A percentile compares a stretch with the other conserved stretches of the same genome.
Conservation (phyloP, 2,888 invertebrate species). For the Netelia virgata region DNA sequence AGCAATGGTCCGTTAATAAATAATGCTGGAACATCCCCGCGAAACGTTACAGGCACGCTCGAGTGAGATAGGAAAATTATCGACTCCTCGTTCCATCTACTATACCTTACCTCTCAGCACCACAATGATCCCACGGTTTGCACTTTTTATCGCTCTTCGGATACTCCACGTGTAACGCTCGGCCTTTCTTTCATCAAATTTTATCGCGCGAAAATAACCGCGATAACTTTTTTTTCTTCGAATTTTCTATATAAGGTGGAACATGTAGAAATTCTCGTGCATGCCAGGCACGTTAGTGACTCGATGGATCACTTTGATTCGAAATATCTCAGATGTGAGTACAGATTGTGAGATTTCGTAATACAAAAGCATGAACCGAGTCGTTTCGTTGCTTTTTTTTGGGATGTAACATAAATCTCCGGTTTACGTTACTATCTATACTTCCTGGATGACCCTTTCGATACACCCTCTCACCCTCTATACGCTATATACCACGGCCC, state of each 20-base stretch:
- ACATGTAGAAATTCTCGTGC: neutral
- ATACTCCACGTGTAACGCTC: constrained; percentile 15
- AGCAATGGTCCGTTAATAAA: constrained; percentile 55
- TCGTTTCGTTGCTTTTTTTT: neutral
- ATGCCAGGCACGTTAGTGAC: neutral
- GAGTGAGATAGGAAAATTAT: constrained; percentile 55
- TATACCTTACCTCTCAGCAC: neutral
- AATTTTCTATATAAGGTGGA: neutral
- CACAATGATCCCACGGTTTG: neutral
- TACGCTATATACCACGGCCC: neutral
- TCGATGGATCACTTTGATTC: neutral
- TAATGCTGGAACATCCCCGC: constrained; percentile 47
- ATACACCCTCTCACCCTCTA: neutral
- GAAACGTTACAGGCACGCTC: constrained; percentile 44
- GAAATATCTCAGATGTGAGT: neutral
- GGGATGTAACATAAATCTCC: neutral
- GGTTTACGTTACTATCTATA: neutral
- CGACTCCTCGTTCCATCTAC: constrained; percentile 17
- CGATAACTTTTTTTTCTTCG: neutral
- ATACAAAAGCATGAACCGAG: neutral
- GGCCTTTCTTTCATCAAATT: neutral
- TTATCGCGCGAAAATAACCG: constrained; percentile 16
- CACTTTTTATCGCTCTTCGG: neutral
- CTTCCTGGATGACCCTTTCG: neutral
- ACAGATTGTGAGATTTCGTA: neutral